Percentiles rank a stretch among this genome's conserved stretches.
Evolutionary conservation across 2,113 vertebrate genomes (phyloP).

Genomic region (Pelobates fuscus): DNA sequence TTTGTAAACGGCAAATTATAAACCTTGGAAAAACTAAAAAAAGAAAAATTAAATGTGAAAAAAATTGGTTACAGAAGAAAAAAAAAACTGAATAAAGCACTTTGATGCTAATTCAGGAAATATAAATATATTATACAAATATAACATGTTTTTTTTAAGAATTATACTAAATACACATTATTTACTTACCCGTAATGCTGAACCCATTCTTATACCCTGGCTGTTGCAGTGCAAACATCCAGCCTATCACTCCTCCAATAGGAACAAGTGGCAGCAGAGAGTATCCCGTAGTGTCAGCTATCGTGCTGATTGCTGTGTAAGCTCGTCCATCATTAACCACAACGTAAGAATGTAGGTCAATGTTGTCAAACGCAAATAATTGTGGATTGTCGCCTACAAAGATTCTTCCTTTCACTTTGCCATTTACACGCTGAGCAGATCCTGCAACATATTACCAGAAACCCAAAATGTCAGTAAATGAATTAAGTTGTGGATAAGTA

Average conservation of each 20-base stretch:
- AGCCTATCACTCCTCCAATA: slow-evolving; percentile 87
- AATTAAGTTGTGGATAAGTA: no score
- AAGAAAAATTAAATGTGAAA: no score
- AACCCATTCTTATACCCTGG: slow-evolving; percentile 90
- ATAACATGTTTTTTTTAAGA: no score
- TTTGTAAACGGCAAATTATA: no score
- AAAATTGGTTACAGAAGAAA: no score
- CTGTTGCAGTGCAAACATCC: slow-evolving; percentile 94
- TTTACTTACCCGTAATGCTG: slow-evolving; percentile 82
- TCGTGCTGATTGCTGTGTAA: slow-evolving; percentile 92
- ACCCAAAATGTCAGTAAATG: background rate
- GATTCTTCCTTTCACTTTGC: slow-evolving; percentile 85
- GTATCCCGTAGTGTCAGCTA: slow-evolving; percentile 76
- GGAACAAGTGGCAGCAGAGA: slow-evolving; percentile 85
- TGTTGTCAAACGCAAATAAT: slow-evolving; percentile 76
- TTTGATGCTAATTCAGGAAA: no score
- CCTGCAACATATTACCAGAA: slow-evolving; percentile 65
- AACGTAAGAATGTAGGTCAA: slow-evolving; percentile 93
- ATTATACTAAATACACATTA: background rate
- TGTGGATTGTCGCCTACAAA: slow-evolving; percentile 75
- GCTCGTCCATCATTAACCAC: slow-evolving; percentile 92
- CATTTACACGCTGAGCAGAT: slow-evolving; percentile 90
- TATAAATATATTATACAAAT: no score
- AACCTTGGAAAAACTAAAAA: no score
- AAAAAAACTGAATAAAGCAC: no score